Conservation (phyloP, 2,797 vertebrate genomes). For the Acanthurus leucopareius region DNA sequence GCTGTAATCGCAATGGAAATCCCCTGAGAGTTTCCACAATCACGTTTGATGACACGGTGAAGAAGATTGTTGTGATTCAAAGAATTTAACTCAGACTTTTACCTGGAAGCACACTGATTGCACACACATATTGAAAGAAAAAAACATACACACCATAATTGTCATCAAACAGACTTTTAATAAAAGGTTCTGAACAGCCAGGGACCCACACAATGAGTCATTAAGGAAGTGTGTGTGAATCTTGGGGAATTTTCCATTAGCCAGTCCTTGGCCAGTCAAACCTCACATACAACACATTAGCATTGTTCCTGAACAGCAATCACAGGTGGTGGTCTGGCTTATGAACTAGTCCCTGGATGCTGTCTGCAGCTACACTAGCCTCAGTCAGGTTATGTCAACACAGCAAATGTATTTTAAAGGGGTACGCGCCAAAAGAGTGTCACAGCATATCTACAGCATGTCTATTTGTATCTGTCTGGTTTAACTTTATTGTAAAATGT, state of each 20-base stretch:
- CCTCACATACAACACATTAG: constrained; percentile 33
- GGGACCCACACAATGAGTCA: constrained; percentile 54
- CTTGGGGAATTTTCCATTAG: constrained; percentile 59
- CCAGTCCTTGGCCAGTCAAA: constrained; percentile 39
- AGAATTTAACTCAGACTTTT: constrained; percentile 26
- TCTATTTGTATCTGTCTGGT: constrained; percentile 52
- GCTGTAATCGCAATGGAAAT: constrained; percentile 64
- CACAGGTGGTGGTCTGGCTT: constrained; percentile 59
- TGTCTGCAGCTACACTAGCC: constrained; percentile 47
- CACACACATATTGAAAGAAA: constrained; percentile 13
- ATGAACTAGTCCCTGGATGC: constrained; percentile 38
- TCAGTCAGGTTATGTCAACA: constrained; percentile 55
- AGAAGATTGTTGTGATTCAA: constrained; percentile 12
- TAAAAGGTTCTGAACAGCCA: constrained; percentile 3
- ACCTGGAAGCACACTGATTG: constrained; percentile 27
- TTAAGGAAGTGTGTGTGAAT: constrained; percentile 59
- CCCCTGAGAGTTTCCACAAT: constrained; percentile 52
- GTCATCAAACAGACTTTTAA: constrained; percentile 34
- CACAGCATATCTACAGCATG: constrained; percentile 17
- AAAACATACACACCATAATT: constrained; percentile 2
- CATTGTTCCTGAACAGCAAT: constrained; percentile 57
- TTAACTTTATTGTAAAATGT: constrained; percentile 56
- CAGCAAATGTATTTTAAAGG: constrained; percentile 47
- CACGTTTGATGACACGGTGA: constrained; percentile 25
- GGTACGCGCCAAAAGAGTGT: constrained; percentile 42